Evolutionary conservation across 2,888 invertebrate species (phyloP).

Genomic region (Drosophila recens): DNA sequence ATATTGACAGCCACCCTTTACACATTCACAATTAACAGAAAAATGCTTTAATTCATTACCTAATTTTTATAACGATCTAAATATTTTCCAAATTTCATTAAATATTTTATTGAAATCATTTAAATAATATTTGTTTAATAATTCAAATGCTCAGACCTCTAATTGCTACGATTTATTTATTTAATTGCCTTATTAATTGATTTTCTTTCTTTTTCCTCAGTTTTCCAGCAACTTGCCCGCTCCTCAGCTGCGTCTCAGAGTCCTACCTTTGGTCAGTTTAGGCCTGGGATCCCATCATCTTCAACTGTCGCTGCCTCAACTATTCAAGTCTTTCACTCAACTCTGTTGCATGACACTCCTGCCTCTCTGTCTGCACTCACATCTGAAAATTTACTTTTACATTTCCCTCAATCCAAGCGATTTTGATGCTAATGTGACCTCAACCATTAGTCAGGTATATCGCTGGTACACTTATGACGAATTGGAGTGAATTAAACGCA

Average conservation of each 20-base stretch:
- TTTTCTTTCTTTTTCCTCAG: conserved; percentile 23
- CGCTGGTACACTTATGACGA: conserved; percentile 61
- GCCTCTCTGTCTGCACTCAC: conserved; percentile 21
- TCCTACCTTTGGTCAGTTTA: conserved; percentile 26
- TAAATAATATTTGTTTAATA: too few species aligned
- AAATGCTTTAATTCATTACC: too few species aligned
- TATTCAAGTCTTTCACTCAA: conserved; percentile 15
- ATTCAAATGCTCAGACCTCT: too few species aligned
- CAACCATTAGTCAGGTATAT: conserved; percentile 62
- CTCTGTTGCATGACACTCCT: conserved; percentile 14
- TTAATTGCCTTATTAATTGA: too few species aligned
- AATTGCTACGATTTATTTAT: too few species aligned
- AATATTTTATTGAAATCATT: too few species aligned
- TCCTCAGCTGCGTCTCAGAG: conserved; percentile 6
- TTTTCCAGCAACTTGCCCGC: conserved; percentile 46
- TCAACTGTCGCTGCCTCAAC: conserved; percentile 31
- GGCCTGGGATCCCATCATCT: conserved; percentile 13
- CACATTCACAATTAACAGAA: too few species aligned
- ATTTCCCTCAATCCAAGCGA: conserved; percentile 29
- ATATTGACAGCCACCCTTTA: too few species aligned
- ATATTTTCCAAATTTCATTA: too few species aligned
- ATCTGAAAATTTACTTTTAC: conserved; percentile 20
- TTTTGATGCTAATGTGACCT: conserved; percentile 64
- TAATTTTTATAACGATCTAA: too few species aligned
- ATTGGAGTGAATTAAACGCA: conserved; percentile 39